Evolutionary conservation across 2,888 invertebrate species (phyloP).

Genomic region (Chymomyza caudatula): DNA sequence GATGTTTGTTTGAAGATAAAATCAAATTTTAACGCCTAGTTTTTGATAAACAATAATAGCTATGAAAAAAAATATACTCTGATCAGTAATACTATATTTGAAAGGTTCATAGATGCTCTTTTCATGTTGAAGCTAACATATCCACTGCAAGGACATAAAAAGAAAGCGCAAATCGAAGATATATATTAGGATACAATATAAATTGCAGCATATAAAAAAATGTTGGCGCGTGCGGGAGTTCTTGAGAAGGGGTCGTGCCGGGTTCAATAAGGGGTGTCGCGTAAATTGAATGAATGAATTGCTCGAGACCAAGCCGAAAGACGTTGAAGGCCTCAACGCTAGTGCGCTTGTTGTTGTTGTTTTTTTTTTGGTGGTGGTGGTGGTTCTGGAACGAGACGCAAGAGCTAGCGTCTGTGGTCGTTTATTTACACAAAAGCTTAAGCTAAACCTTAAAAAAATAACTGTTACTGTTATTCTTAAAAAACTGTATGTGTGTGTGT

Average conservation of each 20-base stretch:
- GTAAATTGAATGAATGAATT: constrained; percentile 75
- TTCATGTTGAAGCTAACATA: background rate
- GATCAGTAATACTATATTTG: too few relatives aligned
- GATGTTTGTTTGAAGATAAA: too few relatives aligned
- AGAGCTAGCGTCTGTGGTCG: constrained; percentile 52
- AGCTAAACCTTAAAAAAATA: constrained; percentile 74
- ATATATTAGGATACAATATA: constrained; percentile 29
- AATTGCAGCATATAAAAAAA: constrained; percentile 30
- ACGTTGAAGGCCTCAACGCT: constrained; percentile 20
- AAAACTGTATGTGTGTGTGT: constrained; percentile 44
- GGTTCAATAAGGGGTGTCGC: constrained; percentile 66
- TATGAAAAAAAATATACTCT: too few relatives aligned
- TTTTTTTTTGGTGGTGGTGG: background rate
- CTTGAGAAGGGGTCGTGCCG: constrained; percentile 11
- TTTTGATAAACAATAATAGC: too few relatives aligned
- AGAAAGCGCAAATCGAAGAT: constrained; percentile 2
- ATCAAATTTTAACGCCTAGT: too few relatives aligned
- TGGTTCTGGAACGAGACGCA: background rate
- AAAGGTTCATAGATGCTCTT: background rate
- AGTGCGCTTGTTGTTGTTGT: constrained; percentile 10
- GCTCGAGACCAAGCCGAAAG: constrained; percentile 45
- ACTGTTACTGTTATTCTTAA: constrained; percentile 71
- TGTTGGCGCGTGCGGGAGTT: constrained; percentile 8
- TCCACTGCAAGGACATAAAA: background rate
- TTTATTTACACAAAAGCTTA: constrained; percentile 75